A percentile compares a stretch with the other conserved stretches of the same genome.
Evolutionary conservation across 2,113 vertebrate species (phyloP).

Genomic region (Amia ocellicauda): DNA sequence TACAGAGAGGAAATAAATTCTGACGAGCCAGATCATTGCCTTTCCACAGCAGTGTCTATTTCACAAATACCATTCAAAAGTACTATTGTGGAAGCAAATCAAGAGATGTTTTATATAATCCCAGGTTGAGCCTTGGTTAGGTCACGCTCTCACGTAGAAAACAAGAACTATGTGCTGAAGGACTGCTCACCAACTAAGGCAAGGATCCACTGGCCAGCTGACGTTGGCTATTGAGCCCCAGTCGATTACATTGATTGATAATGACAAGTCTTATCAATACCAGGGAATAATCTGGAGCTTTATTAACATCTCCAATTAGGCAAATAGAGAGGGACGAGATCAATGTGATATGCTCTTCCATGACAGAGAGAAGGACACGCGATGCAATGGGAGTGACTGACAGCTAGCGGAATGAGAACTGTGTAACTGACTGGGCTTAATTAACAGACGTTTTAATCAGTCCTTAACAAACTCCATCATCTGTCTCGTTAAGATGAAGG

Average conservation of each 20-base stretch:
- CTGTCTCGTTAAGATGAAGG: not conserved
- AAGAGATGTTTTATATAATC: too few relatives aligned
- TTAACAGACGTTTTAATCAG: conserved; percentile 12
- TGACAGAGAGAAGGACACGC: conserved; percentile 25
- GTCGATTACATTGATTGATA: conserved; percentile 38
- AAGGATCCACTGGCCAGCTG: conserved; percentile 24
- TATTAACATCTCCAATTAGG: conserved; percentile 52
- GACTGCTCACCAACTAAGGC: conserved; percentile 7
- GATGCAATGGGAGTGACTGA: conserved; percentile 16
- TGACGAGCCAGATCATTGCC: too few relatives aligned
- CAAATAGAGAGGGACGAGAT: conserved; percentile 36
- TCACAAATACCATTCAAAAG: too few relatives aligned
- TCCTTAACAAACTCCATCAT: conserved; percentile 12
- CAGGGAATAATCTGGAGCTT: conserved; percentile 33
- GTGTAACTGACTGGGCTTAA: conserved; percentile 10
- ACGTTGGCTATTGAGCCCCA: conserved; percentile 38
- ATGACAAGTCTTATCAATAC: conserved; percentile 46
- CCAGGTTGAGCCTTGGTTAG: too few relatives aligned
- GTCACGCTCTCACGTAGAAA: too few relatives aligned
- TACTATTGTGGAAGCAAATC: too few relatives aligned
- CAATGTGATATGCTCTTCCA: conserved; percentile 32
- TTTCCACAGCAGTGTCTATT: too few relatives aligned
- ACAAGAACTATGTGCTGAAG: not conserved
- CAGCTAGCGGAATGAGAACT: not conserved
- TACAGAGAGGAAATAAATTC: too few relatives aligned